These are phyloP conservation scores for Chloropsis cyanopogon DNA, from an alignment of 2,113 vertebrate species.

Conservation along the genomic window DNA sequence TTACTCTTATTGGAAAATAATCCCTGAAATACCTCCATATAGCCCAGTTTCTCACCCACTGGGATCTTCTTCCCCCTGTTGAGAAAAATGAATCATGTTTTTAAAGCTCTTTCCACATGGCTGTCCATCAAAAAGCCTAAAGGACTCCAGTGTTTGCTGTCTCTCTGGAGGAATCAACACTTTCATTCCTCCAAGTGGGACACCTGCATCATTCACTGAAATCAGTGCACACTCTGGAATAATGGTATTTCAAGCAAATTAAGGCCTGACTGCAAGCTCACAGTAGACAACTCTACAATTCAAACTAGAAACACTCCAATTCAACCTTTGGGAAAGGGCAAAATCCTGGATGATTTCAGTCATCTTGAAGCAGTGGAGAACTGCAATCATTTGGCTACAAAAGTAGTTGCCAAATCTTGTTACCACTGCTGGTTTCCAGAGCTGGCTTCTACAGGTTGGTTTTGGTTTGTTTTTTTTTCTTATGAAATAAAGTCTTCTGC, in stretches of 20 bases:
- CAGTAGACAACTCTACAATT: neutral
- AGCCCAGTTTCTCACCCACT: conserved; percentile 94
- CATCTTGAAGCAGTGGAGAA: neutral
- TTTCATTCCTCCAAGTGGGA: neutral
- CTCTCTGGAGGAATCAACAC: neutral
- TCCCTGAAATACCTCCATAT: conserved; percentile 95
- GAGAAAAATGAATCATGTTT: neutral
- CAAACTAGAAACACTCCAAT: neutral
- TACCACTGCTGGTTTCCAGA: neutral
- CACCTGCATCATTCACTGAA: neutral
- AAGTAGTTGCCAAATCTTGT: neutral
- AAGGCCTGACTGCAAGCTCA: neutral
- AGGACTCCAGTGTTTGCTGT: neutral
- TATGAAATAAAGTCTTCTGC: neutral
- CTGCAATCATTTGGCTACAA: neutral
- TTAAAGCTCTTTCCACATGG: neutral
- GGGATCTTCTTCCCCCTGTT: conserved; percentile 90
- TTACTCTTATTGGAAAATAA: conserved; percentile 94
- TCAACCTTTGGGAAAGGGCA: neutral
- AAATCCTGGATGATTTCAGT: neutral
- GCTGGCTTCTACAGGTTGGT: neutral
- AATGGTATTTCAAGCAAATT: neutral
- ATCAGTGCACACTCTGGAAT: neutral
- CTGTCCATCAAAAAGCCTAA: neutral
- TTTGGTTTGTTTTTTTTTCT: neutral